These are phyloP conservation scores for Mesitornis unicolor DNA, from an alignment of 2,113 vertebrate genomes.

Conservation along the genomic window DNA sequence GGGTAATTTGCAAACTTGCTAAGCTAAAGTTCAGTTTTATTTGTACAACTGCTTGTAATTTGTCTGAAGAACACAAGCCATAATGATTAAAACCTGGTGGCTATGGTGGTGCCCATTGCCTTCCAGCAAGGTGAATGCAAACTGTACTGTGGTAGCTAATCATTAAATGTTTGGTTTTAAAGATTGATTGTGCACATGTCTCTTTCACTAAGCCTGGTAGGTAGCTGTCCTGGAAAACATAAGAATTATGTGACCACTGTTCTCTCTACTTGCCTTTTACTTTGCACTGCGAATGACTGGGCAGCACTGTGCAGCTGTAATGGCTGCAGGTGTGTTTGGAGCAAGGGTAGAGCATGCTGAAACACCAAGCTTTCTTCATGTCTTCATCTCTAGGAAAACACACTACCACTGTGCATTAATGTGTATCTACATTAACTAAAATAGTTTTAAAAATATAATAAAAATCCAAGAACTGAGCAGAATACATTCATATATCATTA, in stretches of 20 bases:
- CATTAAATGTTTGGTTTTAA: not conserved
- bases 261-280: not conserved
- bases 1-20: not conserved
- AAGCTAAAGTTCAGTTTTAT: not conserved
- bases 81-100: not conserved
- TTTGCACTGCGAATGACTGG: fast-evolving
- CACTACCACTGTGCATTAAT: not conserved
- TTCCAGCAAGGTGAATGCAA: not conserved
- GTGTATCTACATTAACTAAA: not conserved
- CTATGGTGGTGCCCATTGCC: not conserved
- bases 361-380: not conserved
- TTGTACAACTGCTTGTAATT: not conserved
- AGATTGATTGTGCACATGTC: not conserved
- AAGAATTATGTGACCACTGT: not conserved
- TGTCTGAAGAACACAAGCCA: not conserved
- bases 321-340: not conserved
- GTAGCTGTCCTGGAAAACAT: not conserved
- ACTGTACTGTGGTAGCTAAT: not conserved
- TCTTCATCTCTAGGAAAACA: not conserved
- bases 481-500: fast-evolving
- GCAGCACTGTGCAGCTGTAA: not conserved
- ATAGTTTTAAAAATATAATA: not conserved
- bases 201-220: not conserved
- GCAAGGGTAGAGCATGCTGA: not conserved
- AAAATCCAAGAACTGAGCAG: not conserved